Evolutionary conservation across 2,113 vertebrate genomes (phyloP).

Genomic region (Chaetodon trifascialis): DNA sequence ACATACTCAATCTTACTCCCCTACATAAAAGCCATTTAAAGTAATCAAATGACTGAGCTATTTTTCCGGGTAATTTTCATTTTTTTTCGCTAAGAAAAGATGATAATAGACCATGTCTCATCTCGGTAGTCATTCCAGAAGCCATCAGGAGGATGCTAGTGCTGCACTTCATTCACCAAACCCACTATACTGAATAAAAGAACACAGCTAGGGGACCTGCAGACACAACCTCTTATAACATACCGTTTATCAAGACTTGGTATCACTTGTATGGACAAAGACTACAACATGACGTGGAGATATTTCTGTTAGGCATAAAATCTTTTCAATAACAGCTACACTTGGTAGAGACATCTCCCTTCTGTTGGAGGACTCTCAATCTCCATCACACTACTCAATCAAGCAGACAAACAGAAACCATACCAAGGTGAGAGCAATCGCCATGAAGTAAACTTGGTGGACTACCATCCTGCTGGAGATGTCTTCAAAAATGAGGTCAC

Average conservation of each 20-base stretch:
- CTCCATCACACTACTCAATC: constrained; percentile 29
- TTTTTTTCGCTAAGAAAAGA: not conserved
- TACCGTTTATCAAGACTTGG: not conserved
- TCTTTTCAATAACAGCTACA: constrained; percentile 27
- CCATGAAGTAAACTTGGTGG: constrained; percentile 20
- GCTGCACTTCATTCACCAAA: not conserved
- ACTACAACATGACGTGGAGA: not conserved
- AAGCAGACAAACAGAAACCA: constrained; percentile 36
- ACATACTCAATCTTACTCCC: constrained; percentile 14
- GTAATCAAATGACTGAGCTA: constrained; percentile 16
- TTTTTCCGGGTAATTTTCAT: constrained; percentile 23
- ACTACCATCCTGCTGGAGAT: not conserved
- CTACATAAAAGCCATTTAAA: constrained; percentile 43
- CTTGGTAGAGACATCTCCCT: not conserved
- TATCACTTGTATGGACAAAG: not conserved
- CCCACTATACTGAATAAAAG: constrained; percentile 9
- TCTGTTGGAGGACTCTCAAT: constrained; percentile 18
- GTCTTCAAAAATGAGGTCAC: not conserved
- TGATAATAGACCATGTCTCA: not conserved
- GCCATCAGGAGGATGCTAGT: not conserved
- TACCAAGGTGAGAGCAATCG: constrained; percentile 29
- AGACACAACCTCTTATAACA: not conserved
- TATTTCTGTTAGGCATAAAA: not conserved
- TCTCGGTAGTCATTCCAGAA: not conserved
- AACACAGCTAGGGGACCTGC: not conserved